A percentile compares a stretch with the other conserved stretches of the same genome.
These are phyloP conservation scores for Canis aureus DNA, from an alignment of 2,113 vertebrate species.

Conservation along the genomic window DNA sequence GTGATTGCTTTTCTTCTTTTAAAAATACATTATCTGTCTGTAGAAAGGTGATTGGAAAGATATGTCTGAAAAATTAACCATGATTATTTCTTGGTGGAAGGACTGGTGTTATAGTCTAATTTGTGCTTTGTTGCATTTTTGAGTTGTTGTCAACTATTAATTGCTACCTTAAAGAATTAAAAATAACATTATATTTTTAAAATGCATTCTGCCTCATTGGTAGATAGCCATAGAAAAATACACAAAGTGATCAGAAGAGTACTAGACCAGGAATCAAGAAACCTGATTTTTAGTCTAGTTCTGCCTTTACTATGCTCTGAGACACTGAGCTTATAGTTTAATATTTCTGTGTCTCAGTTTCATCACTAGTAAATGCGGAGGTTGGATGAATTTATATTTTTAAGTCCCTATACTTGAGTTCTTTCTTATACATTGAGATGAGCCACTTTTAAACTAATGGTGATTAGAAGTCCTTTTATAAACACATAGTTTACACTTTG, in stretches of 20 bases:
- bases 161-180: constrained; percentile 1
- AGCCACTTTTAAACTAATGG: not conserved
- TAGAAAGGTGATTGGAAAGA: not conserved
- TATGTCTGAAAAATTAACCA: not conserved
- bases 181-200: constrained; percentile 30
- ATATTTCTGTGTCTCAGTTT: not conserved
- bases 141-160: not conserved
- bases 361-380: not conserved
- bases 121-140: not conserved
- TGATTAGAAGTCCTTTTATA: not conserved
- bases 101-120: not conserved
- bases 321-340: not conserved
- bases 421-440: constrained; percentile 4
- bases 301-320: not conserved
- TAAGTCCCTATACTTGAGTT: not conserved
- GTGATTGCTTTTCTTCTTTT: not conserved
- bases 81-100: constrained; percentile 13
- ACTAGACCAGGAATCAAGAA: not conserved
- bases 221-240: not conserved
- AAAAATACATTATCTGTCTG: not conserved
- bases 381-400: not conserved
- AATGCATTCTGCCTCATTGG: not conserved
- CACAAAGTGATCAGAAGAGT: not conserved
- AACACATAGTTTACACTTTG: not conserved
- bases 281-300: not conserved